phyloP scores from a whole-genome alignment of 2,797 vertebrate genomes.

The Naso thynnoides region DNA sequence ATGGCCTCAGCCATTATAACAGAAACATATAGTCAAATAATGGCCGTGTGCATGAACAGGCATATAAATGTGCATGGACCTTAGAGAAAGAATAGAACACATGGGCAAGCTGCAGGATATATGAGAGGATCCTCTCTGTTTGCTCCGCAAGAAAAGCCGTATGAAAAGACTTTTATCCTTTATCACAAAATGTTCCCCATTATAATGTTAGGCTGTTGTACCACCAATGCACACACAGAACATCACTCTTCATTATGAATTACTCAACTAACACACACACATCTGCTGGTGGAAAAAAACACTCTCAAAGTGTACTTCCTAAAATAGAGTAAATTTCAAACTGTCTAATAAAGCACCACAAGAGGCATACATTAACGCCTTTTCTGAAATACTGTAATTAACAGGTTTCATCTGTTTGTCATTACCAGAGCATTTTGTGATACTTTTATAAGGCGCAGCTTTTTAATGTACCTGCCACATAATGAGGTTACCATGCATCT shows the following conservation, averaged over 20 bases:
- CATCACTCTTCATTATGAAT: slow-evolving; percentile 13
- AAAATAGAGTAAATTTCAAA: slow-evolving; percentile 61
- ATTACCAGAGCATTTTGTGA: slow-evolving; percentile 26
- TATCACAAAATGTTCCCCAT: slow-evolving; percentile 33
- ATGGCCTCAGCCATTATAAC: slow-evolving; percentile 74
- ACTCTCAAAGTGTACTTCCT: background rate
- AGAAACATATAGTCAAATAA: slow-evolving; percentile 71
- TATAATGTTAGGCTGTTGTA: slow-evolving; percentile 26
- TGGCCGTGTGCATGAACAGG: slow-evolving; percentile 50
- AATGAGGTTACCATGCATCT: slow-evolving; percentile 31
- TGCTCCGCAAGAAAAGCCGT: slow-evolving; percentile 27
- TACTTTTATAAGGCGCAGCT: slow-evolving; percentile 46
- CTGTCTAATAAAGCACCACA: slow-evolving; percentile 63
- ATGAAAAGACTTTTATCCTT: slow-evolving; percentile 46
- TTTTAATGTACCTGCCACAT: slow-evolving; percentile 27
- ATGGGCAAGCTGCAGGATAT: slow-evolving; percentile 33
- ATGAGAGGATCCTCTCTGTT: slow-evolving; percentile 38
- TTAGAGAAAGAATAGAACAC: slow-evolving; percentile 28
- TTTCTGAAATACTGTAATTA: slow-evolving; percentile 76
- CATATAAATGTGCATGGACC: slow-evolving; percentile 35
- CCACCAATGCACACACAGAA: slow-evolving; percentile 20
- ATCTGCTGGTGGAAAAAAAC: background rate
- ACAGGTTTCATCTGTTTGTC: slow-evolving; percentile 59
- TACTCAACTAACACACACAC: slow-evolving; percentile 13
- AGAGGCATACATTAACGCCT: slow-evolving; percentile 68